phyloP scores from a whole-genome alignment of 2,797 vertebrate species.

The Onychomys leucogaster region DNA sequence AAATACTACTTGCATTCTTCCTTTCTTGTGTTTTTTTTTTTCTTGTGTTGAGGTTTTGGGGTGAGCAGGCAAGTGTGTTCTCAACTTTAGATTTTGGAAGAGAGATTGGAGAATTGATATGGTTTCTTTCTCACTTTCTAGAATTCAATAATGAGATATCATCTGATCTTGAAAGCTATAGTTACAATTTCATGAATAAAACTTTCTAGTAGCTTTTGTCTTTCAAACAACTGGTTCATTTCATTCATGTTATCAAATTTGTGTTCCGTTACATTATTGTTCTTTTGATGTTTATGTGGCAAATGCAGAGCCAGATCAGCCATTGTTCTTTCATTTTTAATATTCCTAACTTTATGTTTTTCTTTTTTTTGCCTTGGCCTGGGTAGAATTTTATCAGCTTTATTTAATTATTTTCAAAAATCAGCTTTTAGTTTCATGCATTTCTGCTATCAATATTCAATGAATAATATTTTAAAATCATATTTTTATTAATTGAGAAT shows the following conservation, averaged over 20 bases:
- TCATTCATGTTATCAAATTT: not conserved
- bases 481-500: not conserved
- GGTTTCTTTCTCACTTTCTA: not conserved
- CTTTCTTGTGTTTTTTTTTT: not conserved
- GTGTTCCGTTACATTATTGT: not conserved
- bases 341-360: not conserved
- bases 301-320: not conserved
- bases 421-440: not conserved
- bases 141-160: not conserved
- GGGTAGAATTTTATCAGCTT: not conserved
- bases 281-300: not conserved
- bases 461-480: too few species aligned
- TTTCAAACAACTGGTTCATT: not conserved
- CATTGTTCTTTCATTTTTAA: not conserved
- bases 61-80: not conserved
- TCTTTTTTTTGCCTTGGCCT: not conserved
- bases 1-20: not conserved
- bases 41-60: not conserved
- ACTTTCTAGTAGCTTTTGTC: not conserved
- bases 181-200: not conserved
- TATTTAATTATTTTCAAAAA: not conserved
- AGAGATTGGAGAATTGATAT: not conserved
- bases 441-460: not conserved
- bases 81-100: not conserved
- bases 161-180: not conserved